phyloP scores from a whole-genome alignment of 2,797 vertebrate species.

The Silurus lanzhouensis region DNA sequence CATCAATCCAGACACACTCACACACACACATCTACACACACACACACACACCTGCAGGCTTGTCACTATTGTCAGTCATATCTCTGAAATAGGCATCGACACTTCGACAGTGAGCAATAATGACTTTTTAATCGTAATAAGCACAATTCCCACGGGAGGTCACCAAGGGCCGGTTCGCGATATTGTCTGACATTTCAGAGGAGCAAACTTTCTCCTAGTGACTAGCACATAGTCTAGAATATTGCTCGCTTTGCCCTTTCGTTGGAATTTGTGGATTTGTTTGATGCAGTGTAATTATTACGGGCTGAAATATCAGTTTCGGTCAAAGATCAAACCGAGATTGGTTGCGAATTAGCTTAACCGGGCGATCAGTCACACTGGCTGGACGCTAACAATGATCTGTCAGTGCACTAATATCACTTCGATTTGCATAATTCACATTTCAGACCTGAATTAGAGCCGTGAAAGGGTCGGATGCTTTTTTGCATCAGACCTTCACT shows the following conservation, averaged over 20 bases:
- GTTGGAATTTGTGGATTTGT: slow-evolving; percentile 56
- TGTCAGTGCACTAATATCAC: slow-evolving; percentile 27
- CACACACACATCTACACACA: slow-evolving; percentile 21
- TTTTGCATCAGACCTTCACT: slow-evolving; percentile 16
- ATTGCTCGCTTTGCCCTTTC: slow-evolving; percentile 54
- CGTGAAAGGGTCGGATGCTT: slow-evolving; percentile 19
- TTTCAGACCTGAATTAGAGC: slow-evolving; percentile 39
- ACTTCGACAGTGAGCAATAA: slow-evolving; percentile 68
- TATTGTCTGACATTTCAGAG: slow-evolving; percentile 74
- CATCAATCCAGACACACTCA: slow-evolving; percentile 44
- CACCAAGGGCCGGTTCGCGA: slow-evolving; percentile 37
- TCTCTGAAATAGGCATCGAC: slow-evolving; percentile 72
- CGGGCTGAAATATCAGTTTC: slow-evolving; percentile 51
- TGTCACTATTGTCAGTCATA: slow-evolving; percentile 62
- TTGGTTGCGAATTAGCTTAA: slow-evolving; percentile 46
- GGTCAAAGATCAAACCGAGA: slow-evolving; percentile 48
- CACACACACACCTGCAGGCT: slow-evolving; percentile 36
- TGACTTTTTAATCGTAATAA: slow-evolving; percentile 74
- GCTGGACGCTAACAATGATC: slow-evolving; percentile 28
- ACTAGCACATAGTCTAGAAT: slow-evolving; percentile 57
- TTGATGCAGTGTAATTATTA: slow-evolving; percentile 57
- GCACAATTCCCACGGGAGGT: slow-evolving; percentile 57
- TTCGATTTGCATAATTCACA: slow-evolving; percentile 45
- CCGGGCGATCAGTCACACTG: slow-evolving; percentile 47
- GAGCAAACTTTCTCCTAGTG: slow-evolving; percentile 55